Evolutionary conservation across 2,113 vertebrate genomes (phyloP).

Genomic region (Otocyon megalotis): DNA sequence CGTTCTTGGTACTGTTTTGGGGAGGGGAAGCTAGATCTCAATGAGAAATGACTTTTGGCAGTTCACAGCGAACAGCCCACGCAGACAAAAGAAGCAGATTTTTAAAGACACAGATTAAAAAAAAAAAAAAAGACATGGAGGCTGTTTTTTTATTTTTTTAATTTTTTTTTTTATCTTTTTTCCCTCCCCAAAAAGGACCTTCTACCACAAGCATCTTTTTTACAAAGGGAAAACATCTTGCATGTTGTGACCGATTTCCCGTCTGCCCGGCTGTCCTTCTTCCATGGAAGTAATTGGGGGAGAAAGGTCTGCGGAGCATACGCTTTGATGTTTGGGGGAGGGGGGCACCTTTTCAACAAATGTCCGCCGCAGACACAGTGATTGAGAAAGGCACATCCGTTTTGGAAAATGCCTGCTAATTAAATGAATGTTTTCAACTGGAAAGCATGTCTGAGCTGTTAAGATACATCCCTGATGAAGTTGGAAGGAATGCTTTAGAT

Average conservation of each 20-base stretch:
- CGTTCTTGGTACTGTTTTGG: neutral
- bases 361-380: slow-evolving; percentile 62
- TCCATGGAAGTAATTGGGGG: slow-evolving; percentile 70
- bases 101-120: neutral
- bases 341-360: slow-evolving; percentile 67
- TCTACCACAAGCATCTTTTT: neutral
- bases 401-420: slow-evolving; percentile 79
- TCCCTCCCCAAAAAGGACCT: neutral
- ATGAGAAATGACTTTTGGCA: neutral
- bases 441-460: slow-evolving; percentile 68
- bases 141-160: neutral
- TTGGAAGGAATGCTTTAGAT: slow-evolving; percentile 65
- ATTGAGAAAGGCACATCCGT: slow-evolving; percentile 73
- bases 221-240: slow-evolving; percentile 39
- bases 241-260: neutral
- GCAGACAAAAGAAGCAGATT: neutral
- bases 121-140: neutral
- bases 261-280: neutral
- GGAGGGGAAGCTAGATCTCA: neutral
- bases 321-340: slow-evolving; percentile 73
- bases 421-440: slow-evolving; percentile 79
- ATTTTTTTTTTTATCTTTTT: too few relatives aligned
- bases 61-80: neutral
- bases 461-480: slow-evolving; percentile 39
- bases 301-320: slow-evolving; percentile 54